Conservation (phyloP, 2,888 invertebrate species). For the Diarsia mendica region DNA sequence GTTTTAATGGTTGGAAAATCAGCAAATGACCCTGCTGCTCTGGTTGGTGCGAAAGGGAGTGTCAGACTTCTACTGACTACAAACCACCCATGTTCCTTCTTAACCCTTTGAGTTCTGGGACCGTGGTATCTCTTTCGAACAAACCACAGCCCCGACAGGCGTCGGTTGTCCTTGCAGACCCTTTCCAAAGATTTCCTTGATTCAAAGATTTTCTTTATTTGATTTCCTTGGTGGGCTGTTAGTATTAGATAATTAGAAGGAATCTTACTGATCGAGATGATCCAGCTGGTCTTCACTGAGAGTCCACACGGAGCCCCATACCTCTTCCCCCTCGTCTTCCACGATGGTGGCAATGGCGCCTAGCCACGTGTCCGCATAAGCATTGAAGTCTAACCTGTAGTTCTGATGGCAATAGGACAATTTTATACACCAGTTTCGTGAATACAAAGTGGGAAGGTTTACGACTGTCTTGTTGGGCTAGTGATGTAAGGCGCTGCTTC, state of each 20-base stretch:
- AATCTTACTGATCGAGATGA: conserved; percentile 91
- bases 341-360: conserved; percentile 95
- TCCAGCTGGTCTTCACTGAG: conserved; percentile 88
- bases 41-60: too few species aligned
- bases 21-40: too few species aligned
- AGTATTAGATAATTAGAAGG: not conserved
- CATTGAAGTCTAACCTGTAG: conserved; percentile 92
- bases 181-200: too few species aligned
- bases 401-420: conserved; percentile 78
- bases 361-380: conserved; percentile 91
- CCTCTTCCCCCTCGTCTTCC: conserved; percentile 84
- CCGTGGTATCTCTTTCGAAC: too few species aligned
- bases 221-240: too few species aligned
- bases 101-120: too few species aligned
- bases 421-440: not conserved
- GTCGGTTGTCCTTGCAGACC: too few species aligned
- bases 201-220: too few species aligned
- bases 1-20: too few species aligned
- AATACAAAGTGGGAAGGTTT: not conserved
- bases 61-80: too few species aligned
- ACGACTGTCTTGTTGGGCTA: not conserved
- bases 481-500: not conserved
- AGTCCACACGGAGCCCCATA: conserved; percentile 94
- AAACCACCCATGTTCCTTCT: too few species aligned
- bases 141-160: too few species aligned